Percentiles rank a stretch among this genome's conserved stretches.
Evolutionary conservation across 2,113 vertebrate genomes (phyloP).

Genomic region (Globicephala melas): DNA sequence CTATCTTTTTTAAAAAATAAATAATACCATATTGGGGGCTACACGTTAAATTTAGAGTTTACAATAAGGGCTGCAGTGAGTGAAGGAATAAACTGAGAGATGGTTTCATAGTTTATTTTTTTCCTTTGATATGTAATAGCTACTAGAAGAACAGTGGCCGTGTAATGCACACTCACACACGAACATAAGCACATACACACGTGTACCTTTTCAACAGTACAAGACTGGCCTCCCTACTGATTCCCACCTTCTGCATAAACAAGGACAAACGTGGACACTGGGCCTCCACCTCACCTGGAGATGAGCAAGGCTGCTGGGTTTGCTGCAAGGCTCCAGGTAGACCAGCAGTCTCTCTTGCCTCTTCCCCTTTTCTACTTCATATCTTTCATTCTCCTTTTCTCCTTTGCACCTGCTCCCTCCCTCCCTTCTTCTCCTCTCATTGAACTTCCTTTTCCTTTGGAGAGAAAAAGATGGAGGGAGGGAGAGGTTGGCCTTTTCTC

Average conservation of each 20-base stretch:
- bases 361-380: fast-evolving
- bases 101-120: background rate
- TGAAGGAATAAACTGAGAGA: background rate
- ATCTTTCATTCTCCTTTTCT: background rate
- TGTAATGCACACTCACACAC: fast-evolving
- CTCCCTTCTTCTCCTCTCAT: background rate
- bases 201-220: background rate
- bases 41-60: background rate
- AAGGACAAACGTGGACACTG: fast-evolving
- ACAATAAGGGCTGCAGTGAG: background rate
- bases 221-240: fast-evolving
- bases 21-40: background rate
- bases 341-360: background rate
- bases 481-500: background rate
- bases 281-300: background rate
- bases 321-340: fast-evolving
- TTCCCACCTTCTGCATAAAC: too few relatives aligned
- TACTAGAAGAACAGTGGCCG: fast-evolving
- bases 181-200: too few relatives aligned
- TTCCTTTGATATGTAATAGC: background rate
- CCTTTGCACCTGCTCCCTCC: fast-evolving
- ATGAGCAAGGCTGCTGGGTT: fast-evolving
- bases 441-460: background rate
- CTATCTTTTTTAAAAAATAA: background rate
- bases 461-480: fast-evolving